phyloP scores from a whole-genome alignment of 2,797 vertebrate species.

The Pseudopleuronectes americanus region DNA sequence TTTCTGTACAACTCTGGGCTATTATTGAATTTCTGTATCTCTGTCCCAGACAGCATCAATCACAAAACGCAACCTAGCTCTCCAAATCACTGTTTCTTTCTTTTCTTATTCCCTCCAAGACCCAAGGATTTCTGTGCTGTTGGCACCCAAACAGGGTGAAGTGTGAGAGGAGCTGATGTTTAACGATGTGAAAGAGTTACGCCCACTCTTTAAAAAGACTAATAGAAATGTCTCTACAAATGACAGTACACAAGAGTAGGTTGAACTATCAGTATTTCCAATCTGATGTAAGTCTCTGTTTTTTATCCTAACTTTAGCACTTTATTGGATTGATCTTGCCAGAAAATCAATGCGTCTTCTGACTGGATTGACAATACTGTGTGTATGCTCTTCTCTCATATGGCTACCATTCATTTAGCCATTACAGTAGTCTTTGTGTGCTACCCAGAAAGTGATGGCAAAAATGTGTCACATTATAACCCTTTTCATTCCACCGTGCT shows the following conservation, averaged over 20 bases:
- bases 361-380: conserved; percentile 26
- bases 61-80: conserved; percentile 7
- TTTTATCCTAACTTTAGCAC: conserved; percentile 3
- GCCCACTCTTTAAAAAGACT: conserved; percentile 32
- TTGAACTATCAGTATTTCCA: neutral
- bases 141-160: conserved; percentile 7
- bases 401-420: conserved; percentile 16
- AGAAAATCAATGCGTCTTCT: conserved; percentile 48
- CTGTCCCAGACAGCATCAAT: conserved; percentile 20
- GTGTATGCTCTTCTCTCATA: conserved; percentile 21
- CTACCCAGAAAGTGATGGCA: conserved; percentile 43
- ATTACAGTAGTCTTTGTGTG: conserved; percentile 46
- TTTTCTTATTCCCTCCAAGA: neutral
- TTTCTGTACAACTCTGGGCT: neutral
- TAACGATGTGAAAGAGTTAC: conserved; percentile 46
- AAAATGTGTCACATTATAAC: conserved; percentile 52
- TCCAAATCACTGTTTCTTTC: conserved; percentile 22
- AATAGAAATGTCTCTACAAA: conserved; percentile 33
- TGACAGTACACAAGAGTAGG: neutral
- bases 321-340: conserved; percentile 30
- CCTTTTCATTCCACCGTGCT: conserved; percentile 53
- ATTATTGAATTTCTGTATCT: neutral
- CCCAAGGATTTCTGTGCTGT: conserved; percentile 9
- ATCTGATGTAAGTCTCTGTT: conserved; percentile 4
- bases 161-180: conserved; percentile 32